Percentiles rank a stretch among this genome's conserved stretches.
Conservation (phyloP, 2,888 invertebrate genomes). For the Pterostichus madidus region DNA sequence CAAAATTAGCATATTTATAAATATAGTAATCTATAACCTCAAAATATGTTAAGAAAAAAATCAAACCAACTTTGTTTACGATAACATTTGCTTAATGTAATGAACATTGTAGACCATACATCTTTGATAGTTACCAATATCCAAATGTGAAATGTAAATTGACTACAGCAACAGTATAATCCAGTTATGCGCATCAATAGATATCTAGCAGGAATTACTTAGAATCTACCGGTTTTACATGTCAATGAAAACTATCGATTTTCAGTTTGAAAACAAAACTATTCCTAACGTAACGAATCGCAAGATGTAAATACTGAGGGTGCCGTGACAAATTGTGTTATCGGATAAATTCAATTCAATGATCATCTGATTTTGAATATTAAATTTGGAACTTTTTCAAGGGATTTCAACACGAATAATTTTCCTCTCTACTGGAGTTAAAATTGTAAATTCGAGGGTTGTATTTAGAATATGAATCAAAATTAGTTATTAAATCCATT, state of each 20-base stretch:
- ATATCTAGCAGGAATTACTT: not conserved
- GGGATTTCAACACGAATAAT: not conserved
- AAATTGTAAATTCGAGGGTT: too few species aligned
- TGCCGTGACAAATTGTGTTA: not conserved
- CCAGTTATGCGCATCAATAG: not conserved
- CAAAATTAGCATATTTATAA: too few species aligned
- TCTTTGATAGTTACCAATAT: too few species aligned
- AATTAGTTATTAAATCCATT: too few species aligned
- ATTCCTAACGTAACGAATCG: constrained; percentile 4
- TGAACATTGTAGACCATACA: too few species aligned
- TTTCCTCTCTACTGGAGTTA: too few species aligned
- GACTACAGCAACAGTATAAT: not conserved
- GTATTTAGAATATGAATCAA: not conserved
- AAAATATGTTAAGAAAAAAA: too few species aligned
- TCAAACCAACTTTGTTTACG: too few species aligned
- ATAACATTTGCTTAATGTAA: too few species aligned
- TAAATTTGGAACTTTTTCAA: not conserved
- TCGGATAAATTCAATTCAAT: not conserved
- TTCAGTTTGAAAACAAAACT: not conserved
- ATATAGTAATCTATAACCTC: too few species aligned
- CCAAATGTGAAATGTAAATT: not conserved
- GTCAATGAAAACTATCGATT: constrained; percentile 7
- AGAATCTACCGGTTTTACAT: not conserved
- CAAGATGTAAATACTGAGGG: not conserved
- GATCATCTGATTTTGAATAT: not conserved